These are phyloP conservation scores for Blennius ocellaris DNA, from an alignment of 2,113 vertebrate genomes.

Conservation along the genomic window DNA sequence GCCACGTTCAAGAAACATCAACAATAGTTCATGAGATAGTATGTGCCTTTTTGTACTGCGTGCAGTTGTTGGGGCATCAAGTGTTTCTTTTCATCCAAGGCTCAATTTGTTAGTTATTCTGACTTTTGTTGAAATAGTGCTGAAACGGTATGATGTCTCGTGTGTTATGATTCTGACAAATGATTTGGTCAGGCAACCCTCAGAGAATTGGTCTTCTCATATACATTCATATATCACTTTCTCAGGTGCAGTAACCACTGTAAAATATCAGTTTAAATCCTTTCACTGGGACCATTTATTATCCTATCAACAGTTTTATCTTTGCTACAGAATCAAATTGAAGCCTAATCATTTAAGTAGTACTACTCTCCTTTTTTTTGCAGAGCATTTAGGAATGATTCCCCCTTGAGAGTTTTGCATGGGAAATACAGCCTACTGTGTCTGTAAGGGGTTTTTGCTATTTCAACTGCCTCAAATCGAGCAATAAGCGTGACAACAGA, in stretches of 20 bases:
- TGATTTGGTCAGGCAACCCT: background rate
- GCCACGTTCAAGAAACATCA: background rate
- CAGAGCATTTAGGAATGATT: conserved; percentile 12
- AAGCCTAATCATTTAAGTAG: conserved; percentile 7
- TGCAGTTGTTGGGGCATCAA: background rate
- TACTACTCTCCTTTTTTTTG: conserved; percentile 3
- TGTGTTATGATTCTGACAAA: background rate
- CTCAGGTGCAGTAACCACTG: background rate
- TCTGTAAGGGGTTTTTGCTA: background rate
- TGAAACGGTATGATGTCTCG: background rate
- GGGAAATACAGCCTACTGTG: background rate
- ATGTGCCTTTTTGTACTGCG: background rate
- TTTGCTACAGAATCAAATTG: conserved; percentile 1
- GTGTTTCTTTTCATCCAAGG: background rate
- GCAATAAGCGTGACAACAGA: conserved; percentile 8
- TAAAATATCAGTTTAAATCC: background rate
- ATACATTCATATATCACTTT: background rate
- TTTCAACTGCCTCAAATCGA: background rate
- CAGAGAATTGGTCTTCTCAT: background rate
- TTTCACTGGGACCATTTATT: conserved; percentile 6
- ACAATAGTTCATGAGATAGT: background rate
- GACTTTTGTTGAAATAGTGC: background rate
- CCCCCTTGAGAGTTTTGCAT: background rate
- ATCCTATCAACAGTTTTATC: conserved; percentile 1
- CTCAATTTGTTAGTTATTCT: background rate